Conservation (phyloP, 1,140 invertebrate genomes). For the Holotrichia oblita region DNA sequence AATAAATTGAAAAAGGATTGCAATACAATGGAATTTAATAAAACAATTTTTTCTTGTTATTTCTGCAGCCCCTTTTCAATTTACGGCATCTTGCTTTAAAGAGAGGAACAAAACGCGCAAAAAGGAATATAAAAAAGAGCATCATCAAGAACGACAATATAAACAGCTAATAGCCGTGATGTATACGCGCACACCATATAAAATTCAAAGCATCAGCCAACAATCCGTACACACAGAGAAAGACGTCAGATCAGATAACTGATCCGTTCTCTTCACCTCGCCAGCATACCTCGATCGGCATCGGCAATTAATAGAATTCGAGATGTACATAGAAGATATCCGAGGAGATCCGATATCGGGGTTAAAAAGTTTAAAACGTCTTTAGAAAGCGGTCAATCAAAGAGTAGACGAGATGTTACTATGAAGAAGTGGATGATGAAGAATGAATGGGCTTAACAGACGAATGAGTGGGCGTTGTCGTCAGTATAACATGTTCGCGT, state of each 20-base stretch:
- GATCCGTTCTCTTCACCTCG: background rate
- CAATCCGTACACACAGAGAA: background rate
- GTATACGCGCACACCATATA: background rate
- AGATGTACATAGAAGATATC: slow-evolving; percentile 6
- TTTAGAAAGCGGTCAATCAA: slow-evolving; percentile 40
- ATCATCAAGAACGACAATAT: slow-evolving; percentile 1
- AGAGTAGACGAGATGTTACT: background rate
- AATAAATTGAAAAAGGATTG: too few species aligned
- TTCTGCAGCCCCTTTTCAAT: too few species aligned
- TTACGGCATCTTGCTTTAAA: too few species aligned
- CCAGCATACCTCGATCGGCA: background rate
- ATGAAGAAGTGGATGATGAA: too few species aligned
- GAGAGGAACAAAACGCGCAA: too few species aligned
- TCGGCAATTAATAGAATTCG: slow-evolving; percentile 36
- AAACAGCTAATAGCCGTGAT: slow-evolving; percentile 8
- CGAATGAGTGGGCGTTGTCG: too few species aligned
- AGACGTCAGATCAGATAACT: slow-evolving; percentile 24
- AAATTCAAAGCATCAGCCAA: background rate
- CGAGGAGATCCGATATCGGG: slow-evolving; percentile 18
- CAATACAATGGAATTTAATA: too few species aligned
- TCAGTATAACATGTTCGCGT: too few species aligned
- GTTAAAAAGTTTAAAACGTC: slow-evolving; percentile 41
- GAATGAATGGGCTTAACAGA: too few species aligned
- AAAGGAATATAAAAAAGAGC: background rate
- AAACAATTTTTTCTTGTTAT: too few species aligned